Percentiles rank a stretch among this genome's conserved stretches.
These are phyloP conservation scores for Patella caerulea DNA, from an alignment of 2,888 invertebrate genomes.

Conservation along the genomic window DNA sequence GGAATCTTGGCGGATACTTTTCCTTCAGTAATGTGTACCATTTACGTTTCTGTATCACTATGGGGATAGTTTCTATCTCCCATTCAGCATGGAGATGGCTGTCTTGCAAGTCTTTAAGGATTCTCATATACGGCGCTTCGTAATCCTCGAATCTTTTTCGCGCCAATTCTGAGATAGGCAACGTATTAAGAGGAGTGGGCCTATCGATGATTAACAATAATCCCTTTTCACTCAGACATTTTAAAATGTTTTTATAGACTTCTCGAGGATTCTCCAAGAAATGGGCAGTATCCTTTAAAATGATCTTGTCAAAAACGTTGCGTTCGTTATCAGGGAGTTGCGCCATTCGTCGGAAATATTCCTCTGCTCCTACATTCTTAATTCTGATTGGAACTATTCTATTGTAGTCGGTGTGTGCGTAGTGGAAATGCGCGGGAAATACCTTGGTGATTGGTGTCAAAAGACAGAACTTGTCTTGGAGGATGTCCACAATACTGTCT, in stretches of 20 bases:
- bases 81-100: constrained; percentile 64
- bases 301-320: constrained; percentile 57
- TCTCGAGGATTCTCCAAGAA: constrained; percentile 60
- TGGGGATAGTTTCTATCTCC: constrained; percentile 65
- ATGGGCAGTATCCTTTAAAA: constrained; percentile 63
- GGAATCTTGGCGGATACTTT: constrained; percentile 64
- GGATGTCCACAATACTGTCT: constrained; percentile 57
- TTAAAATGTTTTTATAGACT: constrained; percentile 58
- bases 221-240: constrained; percentile 53
- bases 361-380: constrained; percentile 64
- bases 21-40: constrained; percentile 66
- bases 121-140: constrained; percentile 61
- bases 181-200: constrained; percentile 58
- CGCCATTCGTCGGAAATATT: constrained; percentile 56
- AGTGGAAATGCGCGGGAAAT: constrained; percentile 65
- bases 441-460: constrained; percentile 62
- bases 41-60: constrained; percentile 60
- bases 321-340: constrained; percentile 32
- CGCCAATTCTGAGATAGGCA: constrained; percentile 65
- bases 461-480: constrained; percentile 62
- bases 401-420: constrained; percentile 57
- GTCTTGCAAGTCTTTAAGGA: constrained; percentile 62
- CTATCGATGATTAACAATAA: constrained; percentile 64
- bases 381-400: constrained; percentile 59
- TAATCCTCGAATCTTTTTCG: constrained; percentile 54